Evolutionary conservation across 2,888 invertebrate species (phyloP), one percentile per base, ranked within the genome.

Genomic region (Tanytarsus gracilentus): DNA sequence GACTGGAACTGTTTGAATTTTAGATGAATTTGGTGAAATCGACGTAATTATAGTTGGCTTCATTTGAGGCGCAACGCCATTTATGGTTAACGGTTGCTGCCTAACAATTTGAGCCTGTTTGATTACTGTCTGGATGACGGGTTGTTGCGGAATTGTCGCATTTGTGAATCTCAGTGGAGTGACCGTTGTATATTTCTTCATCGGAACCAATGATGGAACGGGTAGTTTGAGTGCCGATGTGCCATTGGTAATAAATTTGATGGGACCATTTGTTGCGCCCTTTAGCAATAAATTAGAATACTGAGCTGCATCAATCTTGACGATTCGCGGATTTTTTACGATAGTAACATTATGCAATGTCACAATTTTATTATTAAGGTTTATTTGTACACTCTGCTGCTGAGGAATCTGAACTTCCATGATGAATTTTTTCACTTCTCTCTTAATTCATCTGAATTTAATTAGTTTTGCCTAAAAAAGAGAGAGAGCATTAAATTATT

Each of bases 321-420:
- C 21, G 16, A 55, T 55, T 26, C 33, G 39, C 7, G 55, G 55
- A 39, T 55, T 55, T 26, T 55, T 55, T 5, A 40, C 39, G 26
- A 55, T 40, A 9, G 55, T 55, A 4, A 55, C 55, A 25, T 55
- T 55, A 55, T 55, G 55, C 40, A 55, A 55, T 25, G 55, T 55
- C 4, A 55, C 40, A 16, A 40, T 40, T 26, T 40, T 39, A 23
- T 40, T 40, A 18, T 55, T 55, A 25, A 55, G 33, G 27, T 55
- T 55, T 18, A 55, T 55, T 55, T 55, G 55, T 33, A 55, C 55
- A 39, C 39, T 55, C 26, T 55, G 55, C 7, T 33, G 55, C 26
- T 25, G 26, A 11, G 23, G 18, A 9, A 14, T n/a, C 18, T 55
- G 55, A 55, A 55, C 40, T 55, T 55, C 55, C 55, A 55, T 55